Evolutionary conservation across 2,888 invertebrate genomes (phyloP), one percentile per base, ranked within the genome.

Genomic region (Pachydiplax longipennis): DNA sequence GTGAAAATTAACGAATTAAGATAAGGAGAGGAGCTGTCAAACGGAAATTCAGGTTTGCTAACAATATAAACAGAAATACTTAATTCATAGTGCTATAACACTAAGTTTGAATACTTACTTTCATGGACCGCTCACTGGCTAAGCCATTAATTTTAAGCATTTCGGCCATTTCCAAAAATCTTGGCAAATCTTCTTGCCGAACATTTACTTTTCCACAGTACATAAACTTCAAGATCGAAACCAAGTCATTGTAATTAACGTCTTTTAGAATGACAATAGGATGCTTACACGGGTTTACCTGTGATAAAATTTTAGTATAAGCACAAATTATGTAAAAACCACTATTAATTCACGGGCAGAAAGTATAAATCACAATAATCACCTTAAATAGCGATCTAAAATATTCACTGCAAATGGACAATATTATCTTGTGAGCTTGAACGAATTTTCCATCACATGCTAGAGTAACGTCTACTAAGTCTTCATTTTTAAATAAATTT

Each of bases 341-440:
- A 61, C 61, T n/a, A 37, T n/a, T 65, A 13, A 61, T 13, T n/a
- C 18, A 61, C n/a, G 2, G 10, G n/a, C 53, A 10, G 22, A 87
- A 65, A 61, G 22, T 65, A n/a, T 61, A 61, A 37, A 31, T 31
- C 73, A 73, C 73, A 12, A 31, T 61, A 58, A 94, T 94, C 94
- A 96, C 96, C 95, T 96, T 96, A 93, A 97, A 97, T 92, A 97
- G 94, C 93, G 96, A 96, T 94, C 96, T 96, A 94, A 97, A 97
- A 93, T 97, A 97, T 61, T 97, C 96, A 93, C 97, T 97, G 94
- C 97, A 97, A 90, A 97, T 96, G 44, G 97, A 97, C 90, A 97
- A 94, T 92, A 97, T 96, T 92, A 97, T 95, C 93, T 97, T 97
- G 94, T 97, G 97, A 25, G 97, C 97, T 93, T 96, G 96, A 90